A percentile compares a stretch with the other conserved stretches of the same genome.
These are phyloP conservation scores for Cydia fagiglandana DNA, from an alignment of 1,140 invertebrate species.

Conservation along the genomic window DNA sequence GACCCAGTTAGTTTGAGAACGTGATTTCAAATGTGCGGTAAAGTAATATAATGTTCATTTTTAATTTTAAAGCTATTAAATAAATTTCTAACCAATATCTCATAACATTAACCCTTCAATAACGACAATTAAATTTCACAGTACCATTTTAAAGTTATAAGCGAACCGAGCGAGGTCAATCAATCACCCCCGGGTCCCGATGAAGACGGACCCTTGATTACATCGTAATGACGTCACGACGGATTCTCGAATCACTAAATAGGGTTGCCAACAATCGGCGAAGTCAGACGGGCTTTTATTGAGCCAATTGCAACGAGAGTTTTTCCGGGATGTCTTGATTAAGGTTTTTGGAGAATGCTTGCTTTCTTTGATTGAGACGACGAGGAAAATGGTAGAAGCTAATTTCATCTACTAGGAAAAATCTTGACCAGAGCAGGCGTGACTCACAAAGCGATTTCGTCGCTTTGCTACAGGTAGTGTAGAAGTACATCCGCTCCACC, in stretches of 20 bases:
- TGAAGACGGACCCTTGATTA: conserved; percentile 14
- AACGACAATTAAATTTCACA: not conserved
- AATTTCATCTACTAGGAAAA: not conserved
- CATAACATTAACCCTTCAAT: not conserved
- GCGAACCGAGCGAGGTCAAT: not conserved
- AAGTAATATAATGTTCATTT: too few species aligned
- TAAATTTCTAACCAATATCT: not conserved
- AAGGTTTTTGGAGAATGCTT: not conserved
- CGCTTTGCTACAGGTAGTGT: too few species aligned
- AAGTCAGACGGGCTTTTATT: not conserved
- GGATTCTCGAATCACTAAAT: conserved; percentile 3
- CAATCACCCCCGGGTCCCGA: not conserved
- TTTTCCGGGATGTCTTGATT: not conserved
- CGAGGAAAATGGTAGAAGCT: not conserved
- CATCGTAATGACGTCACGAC: conserved; percentile 4
- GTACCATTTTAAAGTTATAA: not conserved
- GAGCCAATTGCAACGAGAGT: not conserved
- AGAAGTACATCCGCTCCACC: too few species aligned
- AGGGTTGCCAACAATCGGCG: not conserved
- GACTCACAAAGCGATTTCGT: too few species aligned
- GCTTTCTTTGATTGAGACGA: not conserved
- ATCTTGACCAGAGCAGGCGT: too few species aligned
- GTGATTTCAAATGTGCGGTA: too few species aligned
- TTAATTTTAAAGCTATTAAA: too few species aligned
- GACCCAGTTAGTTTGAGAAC: too few species aligned